Evolutionary conservation across 2,797 vertebrate species (phyloP).

Genomic region (Aulostomus chinensis): DNA sequence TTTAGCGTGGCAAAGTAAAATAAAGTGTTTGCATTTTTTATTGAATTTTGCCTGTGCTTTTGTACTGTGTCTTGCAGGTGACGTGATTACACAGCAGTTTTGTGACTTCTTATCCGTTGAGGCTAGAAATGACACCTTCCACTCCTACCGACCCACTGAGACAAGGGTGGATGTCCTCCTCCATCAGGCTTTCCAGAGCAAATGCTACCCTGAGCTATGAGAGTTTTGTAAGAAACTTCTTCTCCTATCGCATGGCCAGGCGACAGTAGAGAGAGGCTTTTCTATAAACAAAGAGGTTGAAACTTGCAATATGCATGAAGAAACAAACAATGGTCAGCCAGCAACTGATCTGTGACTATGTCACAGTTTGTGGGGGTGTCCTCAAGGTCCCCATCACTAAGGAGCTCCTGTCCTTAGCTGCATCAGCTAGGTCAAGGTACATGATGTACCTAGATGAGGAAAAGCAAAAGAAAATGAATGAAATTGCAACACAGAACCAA

Average conservation of each 20-base stretch:
- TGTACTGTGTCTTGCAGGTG: slow-evolving; percentile 7
- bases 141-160: not conserved
- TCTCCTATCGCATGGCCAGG: not conserved
- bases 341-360: slow-evolving; percentile 15
- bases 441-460: slow-evolving; percentile 19
- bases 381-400: slow-evolving; percentile 20
- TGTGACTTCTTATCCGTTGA: not conserved
- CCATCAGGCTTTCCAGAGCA: not conserved
- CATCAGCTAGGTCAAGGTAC: slow-evolving; percentile 19
- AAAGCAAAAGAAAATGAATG: slow-evolving; percentile 5
- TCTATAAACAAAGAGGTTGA: slow-evolving; percentile 7
- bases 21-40: slow-evolving; percentile 1
- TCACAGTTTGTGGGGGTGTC: slow-evolving; percentile 16
- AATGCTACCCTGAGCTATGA: not conserved
- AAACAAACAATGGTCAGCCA: slow-evolving; percentile 2
- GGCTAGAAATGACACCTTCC: slow-evolving; percentile 9
- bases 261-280: slow-evolving; percentile 9
- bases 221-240: not conserved
- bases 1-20: not conserved
- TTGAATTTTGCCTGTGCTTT: not conserved
- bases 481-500: not conserved
- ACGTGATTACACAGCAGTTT: slow-evolving; percentile 7
- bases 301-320: not conserved
- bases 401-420: slow-evolving; percentile 12
- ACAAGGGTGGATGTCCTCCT: not conserved